Evolutionary conservation across 2,797 vertebrate genomes (phyloP).

Genomic region (Liparis tanakae): DNA sequence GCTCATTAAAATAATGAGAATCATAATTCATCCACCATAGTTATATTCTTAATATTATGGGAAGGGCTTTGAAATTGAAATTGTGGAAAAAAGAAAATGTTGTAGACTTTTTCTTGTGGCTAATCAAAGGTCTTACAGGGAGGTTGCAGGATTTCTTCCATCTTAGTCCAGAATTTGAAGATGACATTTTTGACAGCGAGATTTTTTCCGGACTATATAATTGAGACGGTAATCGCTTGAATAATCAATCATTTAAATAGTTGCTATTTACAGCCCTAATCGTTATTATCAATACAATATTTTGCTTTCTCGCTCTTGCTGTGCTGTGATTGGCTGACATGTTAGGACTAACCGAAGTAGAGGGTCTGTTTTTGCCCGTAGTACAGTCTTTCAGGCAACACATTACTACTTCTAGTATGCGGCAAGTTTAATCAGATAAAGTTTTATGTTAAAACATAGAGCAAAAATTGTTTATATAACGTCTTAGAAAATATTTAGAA

Average conservation of each 20-base stretch:
- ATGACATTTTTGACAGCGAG: background rate
- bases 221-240: background rate
- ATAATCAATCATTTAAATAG: background rate
- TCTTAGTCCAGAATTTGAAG: background rate
- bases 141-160: rapidly evolving
- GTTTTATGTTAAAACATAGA: background rate
- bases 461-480: rapidly evolving
- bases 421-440: rapidly evolving
- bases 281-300: background rate
- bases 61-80: background rate
- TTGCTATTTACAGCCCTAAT: background rate
- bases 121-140: background rate
- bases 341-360: background rate
- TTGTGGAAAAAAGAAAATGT: background rate
- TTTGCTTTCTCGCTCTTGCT: background rate
- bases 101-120: background rate
- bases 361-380: rapidly evolving
- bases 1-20: background rate
- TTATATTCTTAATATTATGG: background rate
- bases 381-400: background rate
- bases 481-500: rapidly evolving
- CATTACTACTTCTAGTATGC: rapidly evolving
- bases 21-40: background rate
- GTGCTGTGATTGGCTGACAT: slow-evolving; percentile 50
- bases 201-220: background rate